A percentile compares a stretch with the other conserved stretches of the same genome.
These are phyloP conservation scores for Catalaphyllia jardinei DNA, from an alignment of 64 coral and sea anemone genomes.

Conservation along the genomic window DNA sequence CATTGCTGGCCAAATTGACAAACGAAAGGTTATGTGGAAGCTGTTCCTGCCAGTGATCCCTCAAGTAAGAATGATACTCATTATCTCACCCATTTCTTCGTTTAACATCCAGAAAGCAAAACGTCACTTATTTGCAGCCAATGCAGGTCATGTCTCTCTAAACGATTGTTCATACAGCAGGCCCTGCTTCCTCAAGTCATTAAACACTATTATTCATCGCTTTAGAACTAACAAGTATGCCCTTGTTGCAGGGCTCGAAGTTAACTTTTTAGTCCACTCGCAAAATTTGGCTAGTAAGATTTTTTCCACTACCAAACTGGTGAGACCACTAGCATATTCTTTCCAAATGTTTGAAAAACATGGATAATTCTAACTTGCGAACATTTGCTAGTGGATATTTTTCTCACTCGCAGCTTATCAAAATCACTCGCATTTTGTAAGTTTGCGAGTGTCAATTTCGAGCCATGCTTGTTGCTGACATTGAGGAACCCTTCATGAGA, in stretches of 20 bases:
- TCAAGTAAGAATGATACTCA: constrained; percentile 3
- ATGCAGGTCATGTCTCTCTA: constrained; percentile 48
- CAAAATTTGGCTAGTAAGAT: too few species aligned
- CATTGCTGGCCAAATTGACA: constrained; percentile 13
- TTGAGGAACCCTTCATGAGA: constrained; percentile 28
- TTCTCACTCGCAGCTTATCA: too few species aligned
- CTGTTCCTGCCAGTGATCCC: constrained; percentile 8
- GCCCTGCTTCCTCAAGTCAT: constrained; percentile 4
- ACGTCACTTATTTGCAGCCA: constrained; percentile 52
- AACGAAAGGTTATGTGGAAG: constrained; percentile 24
- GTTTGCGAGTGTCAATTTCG: too few species aligned
- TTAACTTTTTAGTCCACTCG: too few species aligned
- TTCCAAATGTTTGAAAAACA: too few species aligned
- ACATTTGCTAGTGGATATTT: too few species aligned
- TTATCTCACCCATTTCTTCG: constrained; percentile 45
- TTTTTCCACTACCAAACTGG: too few species aligned
- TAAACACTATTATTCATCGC: constrained; percentile 4
- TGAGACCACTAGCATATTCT: too few species aligned
- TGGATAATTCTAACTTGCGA: too few species aligned
- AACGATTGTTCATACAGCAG: constrained; percentile 34
- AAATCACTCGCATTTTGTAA: too few species aligned
- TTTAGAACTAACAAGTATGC: constrained; percentile 54
- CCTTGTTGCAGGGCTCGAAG: too few species aligned
- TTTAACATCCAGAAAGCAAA: constrained; percentile 26
- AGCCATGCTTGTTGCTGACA: constrained; percentile 61